Conservation (phyloP, 2,888 invertebrate species). For the Autographa pulchrina region DNA sequence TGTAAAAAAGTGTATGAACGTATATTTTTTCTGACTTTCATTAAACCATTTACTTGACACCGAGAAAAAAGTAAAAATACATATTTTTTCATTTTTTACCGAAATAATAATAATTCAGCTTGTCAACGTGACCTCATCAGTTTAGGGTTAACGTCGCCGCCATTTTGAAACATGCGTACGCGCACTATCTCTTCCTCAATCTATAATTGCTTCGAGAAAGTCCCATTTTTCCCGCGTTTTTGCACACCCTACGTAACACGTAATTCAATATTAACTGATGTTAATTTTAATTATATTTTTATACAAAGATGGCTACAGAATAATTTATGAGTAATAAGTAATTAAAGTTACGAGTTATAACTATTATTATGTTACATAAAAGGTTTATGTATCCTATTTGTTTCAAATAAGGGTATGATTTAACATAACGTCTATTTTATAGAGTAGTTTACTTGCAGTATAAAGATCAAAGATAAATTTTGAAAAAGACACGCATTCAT, state of each 20-base stretch:
- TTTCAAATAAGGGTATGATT: slow-evolving; percentile 20
- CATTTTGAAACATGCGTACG: slow-evolving; percentile 63
- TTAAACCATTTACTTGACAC: neutral
- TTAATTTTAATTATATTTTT: slow-evolving; percentile 20
- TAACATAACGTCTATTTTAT: slow-evolving; percentile 19
- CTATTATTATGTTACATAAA: slow-evolving; percentile 16
- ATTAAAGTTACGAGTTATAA: slow-evolving; percentile 15
- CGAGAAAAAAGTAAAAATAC: neutral
- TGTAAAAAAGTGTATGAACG: neutral
- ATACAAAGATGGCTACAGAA: slow-evolving; percentile 20
- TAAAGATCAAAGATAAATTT: no score
- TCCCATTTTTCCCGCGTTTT: slow-evolving; percentile 70
- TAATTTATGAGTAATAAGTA: slow-evolving; percentile 10
- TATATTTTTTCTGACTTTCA: neutral
- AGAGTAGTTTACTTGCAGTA: slow-evolving; percentile 7
- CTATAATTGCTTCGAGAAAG: slow-evolving; percentile 74
- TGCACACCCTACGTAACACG: slow-evolving; percentile 57
- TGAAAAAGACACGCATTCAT: no score
- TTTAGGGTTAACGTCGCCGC: slow-evolving; percentile 52
- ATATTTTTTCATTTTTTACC: slow-evolving; percentile 1
- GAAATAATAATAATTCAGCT: slow-evolving; percentile 20
- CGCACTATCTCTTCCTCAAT: slow-evolving; percentile 65
- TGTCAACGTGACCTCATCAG: slow-evolving; percentile 45
- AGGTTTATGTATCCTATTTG: slow-evolving; percentile 25
- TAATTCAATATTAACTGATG: slow-evolving; percentile 44